Base-by-base conservation (phyloP, 30 jellyfish, hydroid and myxozoan genomes). In the Catostylus mosaicus region DNA sequence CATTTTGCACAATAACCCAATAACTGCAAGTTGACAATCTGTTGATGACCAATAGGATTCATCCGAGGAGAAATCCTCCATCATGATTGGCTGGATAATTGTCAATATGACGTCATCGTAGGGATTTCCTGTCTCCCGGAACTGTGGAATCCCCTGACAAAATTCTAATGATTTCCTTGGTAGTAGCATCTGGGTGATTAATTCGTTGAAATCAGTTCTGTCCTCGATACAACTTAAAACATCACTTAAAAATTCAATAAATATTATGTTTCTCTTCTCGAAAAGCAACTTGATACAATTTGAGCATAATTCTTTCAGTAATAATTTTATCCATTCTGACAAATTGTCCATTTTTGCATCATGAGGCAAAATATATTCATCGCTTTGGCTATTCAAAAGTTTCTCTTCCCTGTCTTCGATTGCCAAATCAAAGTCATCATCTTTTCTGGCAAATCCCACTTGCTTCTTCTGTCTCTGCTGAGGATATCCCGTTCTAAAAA, bases 11-110 rank as follows among this genome's bases (percentile, higher is more conserved):
- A 80, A 45, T 36, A 66, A 11, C 14, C 50, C 51, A 3, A 80
- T 50, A 38, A 67, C 84, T 22, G 90, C 90, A 1, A 26, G 50
- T 48, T 80, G 90, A 46, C 90, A 80, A 30, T 80, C 90, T 1
- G 34, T 50, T 48, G 83, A 80, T 38, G 30, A 36, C 90, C 90
- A 80, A 69, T 51, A 80, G 65, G 84, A 67, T n/a, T 57, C 59
- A 10, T 52, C 32, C 10, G 48, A 31, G 24, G 70, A 4, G 36
- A 67, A 46, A 31, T 50, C 57, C 20, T 67, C 84, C 1, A 16
- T 36, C 76, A 80, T 67, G 20, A 80, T 34, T 50, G 83, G 84
- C 30, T 20, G 80, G 7, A 80, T 33, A 34, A 80, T 32, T 18
- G 35, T 33, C 9, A n/a, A 19, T 16, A 80, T 43, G 19, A 48